Base-by-base conservation (phyloP, 2,888 invertebrate genomes). In the Diarsia dahlii region DNA sequence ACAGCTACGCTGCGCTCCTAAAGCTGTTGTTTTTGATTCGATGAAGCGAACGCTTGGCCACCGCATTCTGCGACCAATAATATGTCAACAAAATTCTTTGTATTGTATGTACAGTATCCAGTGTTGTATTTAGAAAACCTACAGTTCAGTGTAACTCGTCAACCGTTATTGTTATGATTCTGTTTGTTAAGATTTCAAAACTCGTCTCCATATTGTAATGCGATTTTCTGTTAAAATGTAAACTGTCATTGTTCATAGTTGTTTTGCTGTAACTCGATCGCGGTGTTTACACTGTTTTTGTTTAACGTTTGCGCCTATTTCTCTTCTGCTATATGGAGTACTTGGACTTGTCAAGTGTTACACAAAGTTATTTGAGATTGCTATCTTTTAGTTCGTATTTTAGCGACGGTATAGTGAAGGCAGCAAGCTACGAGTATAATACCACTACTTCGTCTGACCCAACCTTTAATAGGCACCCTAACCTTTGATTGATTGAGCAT, bases 221-320 rank as follows among this genome's bases (percentile, higher is more conserved):
- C 90, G 91, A 92, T 93, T 94, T 94, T 94, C 94, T 91, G 93
- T 93, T 94, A 92, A 94, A 93, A 93, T 93, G 95, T 94, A 95
- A 95, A 95, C 95, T 92, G 89, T 91, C 95, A 95, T 96, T 95
- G 95, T 95, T 95, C 94, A 90, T 87, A 81, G 84, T 89, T 91
- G 93, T 93, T 93, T 93, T 79, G 82, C 91, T 89, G 92, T 91
- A 91, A 92, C 90, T 85, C 81, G 91, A 92, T 78, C 76, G 73
- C 46, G 23, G 34, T 92, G 92, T 93, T 93, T 93, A 92, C 88
- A 88, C 71, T 81, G 77, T 87, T 89, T 87, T 85, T 88, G 88
- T 87, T 86, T 80, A 84, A 85, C 86, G 56, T 78, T 85, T 73
- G 74, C 68, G 77, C 78, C 77, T 86, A 76, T 82, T 84, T 84